Conservation (phyloP, 1,140 invertebrate genomes). For the Achatina immaculata region DNA sequence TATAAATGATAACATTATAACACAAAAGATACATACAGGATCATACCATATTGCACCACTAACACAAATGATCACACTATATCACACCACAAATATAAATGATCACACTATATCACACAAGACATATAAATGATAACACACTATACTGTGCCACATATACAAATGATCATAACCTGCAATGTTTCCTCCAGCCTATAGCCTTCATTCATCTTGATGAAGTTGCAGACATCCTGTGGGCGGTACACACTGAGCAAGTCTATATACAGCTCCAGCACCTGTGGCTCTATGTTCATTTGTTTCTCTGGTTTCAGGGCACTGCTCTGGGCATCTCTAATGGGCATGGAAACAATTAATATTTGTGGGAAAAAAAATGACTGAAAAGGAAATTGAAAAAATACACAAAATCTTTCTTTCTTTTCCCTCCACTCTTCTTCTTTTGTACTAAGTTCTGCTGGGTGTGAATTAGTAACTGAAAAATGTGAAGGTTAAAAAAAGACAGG, state of each 20-base stretch:
- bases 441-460: no score
- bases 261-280: conserved; percentile 70
- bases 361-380: neutral
- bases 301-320: conserved; percentile 62
- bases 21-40: no score
- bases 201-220: conserved; percentile 69
- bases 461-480: no score
- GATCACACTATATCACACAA: no score
- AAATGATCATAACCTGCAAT: conserved; percentile 71
- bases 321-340: conserved; percentile 52
- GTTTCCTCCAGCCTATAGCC: conserved; percentile 72
- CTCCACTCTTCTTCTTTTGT: no score
- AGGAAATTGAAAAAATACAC: neutral
- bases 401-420: neutral
- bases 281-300: conserved; percentile 62
- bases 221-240: conserved; percentile 72
- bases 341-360: neutral
- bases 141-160: no score
- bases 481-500: neutral
- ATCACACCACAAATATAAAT: no score
- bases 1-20: no score
- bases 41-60: no score
- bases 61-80: no score
- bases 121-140: no score
- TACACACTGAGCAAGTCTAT: conserved; percentile 80